These are phyloP conservation scores for Rhaphigaster nebulosa DNA, from an alignment of 2,888 invertebrate species.

Conservation along the genomic window DNA sequence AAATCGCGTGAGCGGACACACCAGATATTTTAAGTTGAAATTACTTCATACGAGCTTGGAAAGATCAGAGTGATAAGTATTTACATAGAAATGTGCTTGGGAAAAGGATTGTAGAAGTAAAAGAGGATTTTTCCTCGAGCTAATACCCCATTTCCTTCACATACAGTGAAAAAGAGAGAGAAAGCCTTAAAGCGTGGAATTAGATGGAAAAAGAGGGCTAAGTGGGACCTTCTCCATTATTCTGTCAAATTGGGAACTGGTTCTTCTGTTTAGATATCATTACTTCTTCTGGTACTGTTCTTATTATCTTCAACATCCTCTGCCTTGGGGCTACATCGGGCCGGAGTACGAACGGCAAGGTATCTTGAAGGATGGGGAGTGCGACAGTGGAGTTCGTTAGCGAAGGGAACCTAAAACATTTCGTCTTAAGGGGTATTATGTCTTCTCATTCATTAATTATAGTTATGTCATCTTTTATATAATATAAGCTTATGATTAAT, in stretches of 20 bases:
- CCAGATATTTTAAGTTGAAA: background rate
- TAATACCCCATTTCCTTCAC: background rate
- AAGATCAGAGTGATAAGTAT: background rate
- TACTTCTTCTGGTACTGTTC: background rate
- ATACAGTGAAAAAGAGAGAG: background rate
- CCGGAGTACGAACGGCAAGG: background rate
- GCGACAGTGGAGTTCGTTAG: background rate
- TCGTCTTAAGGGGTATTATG: background rate
- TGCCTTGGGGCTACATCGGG: background rate
- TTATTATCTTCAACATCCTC: background rate
- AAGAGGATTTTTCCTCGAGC: background rate
- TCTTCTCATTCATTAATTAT: background rate
- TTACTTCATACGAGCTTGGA: background rate
- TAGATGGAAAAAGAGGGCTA: background rate
- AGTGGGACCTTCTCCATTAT: background rate
- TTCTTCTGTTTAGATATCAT: constrained; percentile 29
- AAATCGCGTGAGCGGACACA: no score
- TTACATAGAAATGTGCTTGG: background rate
- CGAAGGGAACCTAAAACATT: background rate
- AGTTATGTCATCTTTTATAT: background rate
- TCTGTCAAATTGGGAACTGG: constrained; percentile 7
- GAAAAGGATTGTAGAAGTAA: background rate
- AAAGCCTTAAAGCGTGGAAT: background rate
- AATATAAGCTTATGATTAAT: background rate
- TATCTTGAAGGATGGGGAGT: background rate